These are phyloP conservation scores for Pseudotriccus pelzelni DNA, from an alignment of 2,797 vertebrate genomes.

Conservation along the genomic window DNA sequence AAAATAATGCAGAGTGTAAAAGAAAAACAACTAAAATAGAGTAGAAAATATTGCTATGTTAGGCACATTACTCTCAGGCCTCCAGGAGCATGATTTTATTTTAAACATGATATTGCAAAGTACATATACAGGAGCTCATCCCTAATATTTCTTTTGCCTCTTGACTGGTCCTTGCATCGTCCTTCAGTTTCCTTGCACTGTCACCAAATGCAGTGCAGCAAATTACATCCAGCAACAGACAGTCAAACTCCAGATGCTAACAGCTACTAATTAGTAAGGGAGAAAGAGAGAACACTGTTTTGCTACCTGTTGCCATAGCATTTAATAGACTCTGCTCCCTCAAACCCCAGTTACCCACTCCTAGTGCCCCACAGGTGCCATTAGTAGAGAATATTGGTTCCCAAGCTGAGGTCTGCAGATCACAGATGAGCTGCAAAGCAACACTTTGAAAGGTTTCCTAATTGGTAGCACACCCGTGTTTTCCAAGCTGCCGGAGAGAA, in stretches of 20 bases:
- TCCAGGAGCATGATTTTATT: neutral
- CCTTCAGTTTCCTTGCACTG: neutral
- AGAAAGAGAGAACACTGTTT: neutral
- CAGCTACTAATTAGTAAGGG: conserved; percentile 38
- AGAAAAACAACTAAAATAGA: neutral
- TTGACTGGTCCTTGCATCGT: neutral
- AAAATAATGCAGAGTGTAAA: neutral
- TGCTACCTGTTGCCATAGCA: conserved; percentile 58
- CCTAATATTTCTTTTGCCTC: neutral
- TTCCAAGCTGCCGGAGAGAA: neutral
- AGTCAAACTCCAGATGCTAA: conserved; percentile 35
- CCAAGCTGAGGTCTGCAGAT: conserved; percentile 24
- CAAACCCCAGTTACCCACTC: neutral
- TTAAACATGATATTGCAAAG: neutral
- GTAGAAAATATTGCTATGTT: neutral
- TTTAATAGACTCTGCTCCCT: conserved; percentile 36
- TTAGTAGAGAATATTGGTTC: conserved; percentile 49
- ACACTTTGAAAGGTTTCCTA: conserved; percentile 42
- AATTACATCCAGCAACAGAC: neutral
- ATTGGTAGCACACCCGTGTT: neutral
- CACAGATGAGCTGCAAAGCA: conserved; percentile 35
- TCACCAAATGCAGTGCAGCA: neutral
- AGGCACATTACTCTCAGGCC: neutral
- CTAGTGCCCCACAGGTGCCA: conserved; percentile 25
- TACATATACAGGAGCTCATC: neutral